These are phyloP conservation scores for Dyspetes luteomarginatus DNA, from an alignment of 2,888 invertebrate species.

Conservation along the genomic window DNA sequence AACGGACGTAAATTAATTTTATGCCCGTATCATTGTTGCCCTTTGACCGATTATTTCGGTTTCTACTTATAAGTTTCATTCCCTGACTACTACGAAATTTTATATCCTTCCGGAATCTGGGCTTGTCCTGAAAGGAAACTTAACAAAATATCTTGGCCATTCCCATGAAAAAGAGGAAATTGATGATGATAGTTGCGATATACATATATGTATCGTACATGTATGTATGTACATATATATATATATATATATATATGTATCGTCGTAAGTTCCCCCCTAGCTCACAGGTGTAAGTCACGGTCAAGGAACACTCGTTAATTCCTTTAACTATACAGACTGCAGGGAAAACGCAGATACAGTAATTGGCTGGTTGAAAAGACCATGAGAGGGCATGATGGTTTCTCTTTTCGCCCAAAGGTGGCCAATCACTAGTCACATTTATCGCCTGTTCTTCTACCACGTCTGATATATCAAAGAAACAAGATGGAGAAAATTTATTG, in stretches of 20 bases:
- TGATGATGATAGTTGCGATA: not conserved
- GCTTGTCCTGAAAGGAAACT: not conserved
- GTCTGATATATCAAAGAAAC: slow-evolving; percentile 23
- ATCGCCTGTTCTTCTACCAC: slow-evolving; percentile 26
- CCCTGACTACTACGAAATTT: slow-evolving; percentile 28
- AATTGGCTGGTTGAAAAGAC: not conserved
- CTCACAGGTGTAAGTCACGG: slow-evolving; percentile 51
- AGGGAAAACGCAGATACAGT: not conserved
- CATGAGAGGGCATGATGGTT: not conserved
- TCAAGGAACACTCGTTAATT: slow-evolving; percentile 58
- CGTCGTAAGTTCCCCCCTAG: not conserved
- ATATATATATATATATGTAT: too few relatives aligned
- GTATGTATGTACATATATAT: too few relatives aligned
- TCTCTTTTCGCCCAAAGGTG: not conserved
- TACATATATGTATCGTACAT: too few relatives aligned
- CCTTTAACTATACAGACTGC: not conserved
- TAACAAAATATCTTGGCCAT: not conserved
- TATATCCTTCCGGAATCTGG: not conserved
- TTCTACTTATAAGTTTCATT: not conserved
- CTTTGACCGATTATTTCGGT: slow-evolving; percentile 3
- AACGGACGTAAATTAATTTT: slow-evolving; percentile 56
- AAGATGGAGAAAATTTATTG: slow-evolving; percentile 29
- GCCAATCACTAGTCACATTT: not conserved
- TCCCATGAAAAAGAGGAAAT: not conserved
- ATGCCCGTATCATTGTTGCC: slow-evolving; percentile 10